Evolutionary conservation across 2,797 vertebrate genomes (phyloP).

Genomic region (Allobates femoralis): DNA sequence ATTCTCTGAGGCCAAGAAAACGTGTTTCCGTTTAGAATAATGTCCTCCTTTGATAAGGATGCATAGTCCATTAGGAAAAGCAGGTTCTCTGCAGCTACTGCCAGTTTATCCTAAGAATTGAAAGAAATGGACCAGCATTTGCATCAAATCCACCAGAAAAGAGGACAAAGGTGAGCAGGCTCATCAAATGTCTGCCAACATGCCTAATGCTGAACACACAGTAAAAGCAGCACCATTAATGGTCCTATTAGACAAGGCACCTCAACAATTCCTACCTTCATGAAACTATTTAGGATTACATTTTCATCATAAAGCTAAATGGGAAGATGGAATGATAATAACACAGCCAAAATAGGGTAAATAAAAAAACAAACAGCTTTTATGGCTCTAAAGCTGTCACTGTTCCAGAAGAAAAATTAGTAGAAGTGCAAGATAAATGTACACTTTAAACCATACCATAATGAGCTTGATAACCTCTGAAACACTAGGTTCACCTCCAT

Average conservation of each 20-base stretch:
- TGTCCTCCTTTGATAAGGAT: conserved; percentile 58
- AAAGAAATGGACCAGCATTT: conserved; percentile 63
- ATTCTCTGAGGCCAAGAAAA: conserved; percentile 65
- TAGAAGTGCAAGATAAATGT: conserved; percentile 55
- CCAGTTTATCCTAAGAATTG: conserved; percentile 62
- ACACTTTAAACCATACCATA: conserved; percentile 55
- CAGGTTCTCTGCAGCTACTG: conserved; percentile 49
- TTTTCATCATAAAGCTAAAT: conserved; percentile 16
- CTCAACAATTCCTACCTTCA: conserved; percentile 26
- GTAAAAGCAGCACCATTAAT: conserved; percentile 36
- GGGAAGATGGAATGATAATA: not conserved
- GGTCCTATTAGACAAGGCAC: conserved; percentile 30
- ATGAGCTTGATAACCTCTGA: conserved; percentile 48
- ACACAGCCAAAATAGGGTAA: conserved; percentile 4
- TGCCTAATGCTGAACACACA: conserved; percentile 36
- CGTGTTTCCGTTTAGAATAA: conserved; percentile 62
- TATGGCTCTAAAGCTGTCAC: conserved; percentile 55
- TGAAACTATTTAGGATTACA: not conserved
- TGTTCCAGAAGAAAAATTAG: conserved; percentile 60
- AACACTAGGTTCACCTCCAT: conserved; percentile 59
- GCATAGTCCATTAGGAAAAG: conserved; percentile 59
- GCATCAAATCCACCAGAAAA: conserved; percentile 44
- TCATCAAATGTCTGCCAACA: conserved; percentile 33
- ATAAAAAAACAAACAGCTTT: conserved; percentile 40
- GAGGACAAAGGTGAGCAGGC: conserved; percentile 21